Base-by-base conservation (phyloP, 2,888 invertebrate genomes). In the Deilephila porcellus region DNA sequence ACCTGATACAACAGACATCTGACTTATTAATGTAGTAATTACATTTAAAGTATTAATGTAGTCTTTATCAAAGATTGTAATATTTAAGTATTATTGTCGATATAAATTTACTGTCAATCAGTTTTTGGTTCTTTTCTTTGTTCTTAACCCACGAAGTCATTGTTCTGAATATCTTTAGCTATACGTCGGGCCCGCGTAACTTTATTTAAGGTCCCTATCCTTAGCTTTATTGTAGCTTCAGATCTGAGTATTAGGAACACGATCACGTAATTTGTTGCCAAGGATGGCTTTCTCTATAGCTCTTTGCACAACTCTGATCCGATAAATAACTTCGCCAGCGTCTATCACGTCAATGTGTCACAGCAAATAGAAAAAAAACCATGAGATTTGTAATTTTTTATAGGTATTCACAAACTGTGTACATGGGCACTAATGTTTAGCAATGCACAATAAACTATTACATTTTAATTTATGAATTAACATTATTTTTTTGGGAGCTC, bases 221-320 rank as follows among this genome's bases (percentile, higher is more conserved):
- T 56, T 56, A n/a, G n/a, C 56, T 56, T 56, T 56, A 56, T 56
- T n/a, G 56, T 56, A 56, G 56, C n/a, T n/a, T 56, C n/a, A n/a
- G 17, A 56, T 56, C 56, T 56, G 0, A 56, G 56, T n/a, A 56
- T 56, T 56, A 56, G 56, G 56, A 56, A n/a, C 56, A 56, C 56
- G 56, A 56, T 56, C 56, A 56, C 56, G 56, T 56, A 56, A 56
- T 56, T 56, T 56, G 56, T 56, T 56, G 56, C n/a, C 56, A 56
- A 56, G n/a, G 56, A 56, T 56, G n/a, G 56, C 56, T 56, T 56
- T 56, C 17, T 17, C 56, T 56, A 56, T 56, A 56, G 56, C 56
- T 56, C 56, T 56, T 56, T n/a, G 6, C 56, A 0, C 56, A 56
- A 56, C 56, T 56, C 56, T 56, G 56, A 56, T n/a, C n/a, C n/a